phyloP scores from a whole-genome alignment of 2,113 vertebrate genomes.

The Telmatochromis sp. region DNA sequence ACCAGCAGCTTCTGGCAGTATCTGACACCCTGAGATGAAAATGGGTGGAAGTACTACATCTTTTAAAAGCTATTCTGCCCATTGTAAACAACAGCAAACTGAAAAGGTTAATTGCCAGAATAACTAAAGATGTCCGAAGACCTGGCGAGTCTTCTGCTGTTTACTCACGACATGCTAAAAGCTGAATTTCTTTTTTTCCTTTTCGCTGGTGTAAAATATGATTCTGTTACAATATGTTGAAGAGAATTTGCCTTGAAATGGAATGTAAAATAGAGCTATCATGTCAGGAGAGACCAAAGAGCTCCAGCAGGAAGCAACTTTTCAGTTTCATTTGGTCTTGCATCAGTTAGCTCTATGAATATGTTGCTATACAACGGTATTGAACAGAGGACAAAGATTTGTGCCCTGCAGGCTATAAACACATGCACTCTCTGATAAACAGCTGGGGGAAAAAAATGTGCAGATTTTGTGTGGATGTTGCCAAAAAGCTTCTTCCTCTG shows the following conservation, averaged over 20 bases:
- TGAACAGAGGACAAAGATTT: slow-evolving; percentile 52
- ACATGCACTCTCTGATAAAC: neutral
- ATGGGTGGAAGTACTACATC: neutral
- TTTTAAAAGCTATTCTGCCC: neutral
- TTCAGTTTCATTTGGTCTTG: neutral
- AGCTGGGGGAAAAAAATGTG: accelerated
- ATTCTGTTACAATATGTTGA: neutral
- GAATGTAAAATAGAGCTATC: neutral
- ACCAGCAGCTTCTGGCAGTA: neutral
- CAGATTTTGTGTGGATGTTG: neutral
- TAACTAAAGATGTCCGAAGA: neutral
- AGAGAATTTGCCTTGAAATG: neutral
- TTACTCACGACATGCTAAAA: neutral
- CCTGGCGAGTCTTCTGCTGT: neutral
- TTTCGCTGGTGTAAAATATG: neutral
- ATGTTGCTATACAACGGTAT: slow-evolving; percentile 23
- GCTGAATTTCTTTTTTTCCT: neutral
- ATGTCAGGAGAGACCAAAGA: neutral
- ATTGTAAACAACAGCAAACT: neutral
- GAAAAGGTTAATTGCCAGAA: neutral
- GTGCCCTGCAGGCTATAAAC: slow-evolving; percentile 21
- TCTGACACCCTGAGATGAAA: neutral
- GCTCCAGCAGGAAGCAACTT: neutral
- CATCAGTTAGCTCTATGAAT: neutral
- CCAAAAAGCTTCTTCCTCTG: slow-evolving; percentile 10